Percentiles rank a stretch among this genome's conserved stretches.
These are phyloP conservation scores for Glandiceps talaboti DNA, from an alignment of 53 echinoderm and acorn worm species.

Conservation along the genomic window DNA sequence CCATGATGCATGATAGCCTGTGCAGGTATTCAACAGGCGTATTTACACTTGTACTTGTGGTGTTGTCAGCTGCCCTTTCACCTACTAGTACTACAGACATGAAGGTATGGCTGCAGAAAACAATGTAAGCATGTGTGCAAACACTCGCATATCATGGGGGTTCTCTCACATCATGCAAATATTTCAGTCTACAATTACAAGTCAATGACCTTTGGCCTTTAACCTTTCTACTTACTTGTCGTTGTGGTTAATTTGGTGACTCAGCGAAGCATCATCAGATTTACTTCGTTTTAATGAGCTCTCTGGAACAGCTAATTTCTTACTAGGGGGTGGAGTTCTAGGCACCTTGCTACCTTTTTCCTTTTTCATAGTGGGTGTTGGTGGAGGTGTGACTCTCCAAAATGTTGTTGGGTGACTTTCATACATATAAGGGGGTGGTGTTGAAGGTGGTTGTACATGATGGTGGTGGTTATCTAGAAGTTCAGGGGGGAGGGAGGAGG, in stretches of 20 bases:
- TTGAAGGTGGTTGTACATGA: slow-evolving; percentile 7
- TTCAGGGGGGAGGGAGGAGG: slow-evolving; percentile 52
- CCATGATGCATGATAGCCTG: too few species aligned
- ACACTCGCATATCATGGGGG: too few species aligned
- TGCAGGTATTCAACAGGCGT: too few species aligned
- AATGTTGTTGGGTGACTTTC: slow-evolving; percentile 29
- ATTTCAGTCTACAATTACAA: too few species aligned
- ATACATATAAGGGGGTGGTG: slow-evolving; percentile 22
- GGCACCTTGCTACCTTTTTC: slow-evolving; percentile 1
- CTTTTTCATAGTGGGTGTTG: slow-evolving; percentile 48
- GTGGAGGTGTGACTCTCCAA: slow-evolving; percentile 42
- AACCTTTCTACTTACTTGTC: too few species aligned
- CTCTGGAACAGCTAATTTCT: slow-evolving; percentile 39
- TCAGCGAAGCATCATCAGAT: slow-evolving; percentile 44
- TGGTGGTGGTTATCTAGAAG: slow-evolving; percentile 12
- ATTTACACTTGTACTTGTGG: too few species aligned
- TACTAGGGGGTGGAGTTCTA: slow-evolving; percentile 67
- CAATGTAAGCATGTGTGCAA: too few species aligned
- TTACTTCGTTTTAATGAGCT: slow-evolving; percentile 35
- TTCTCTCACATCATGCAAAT: too few species aligned
- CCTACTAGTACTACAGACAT: too few species aligned
- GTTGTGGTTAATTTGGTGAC: slow-evolving; percentile 33
- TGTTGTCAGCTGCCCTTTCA: too few species aligned
- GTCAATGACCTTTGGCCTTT: too few species aligned
- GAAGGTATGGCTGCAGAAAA: too few species aligned